Conservation (phyloP, 2,113 vertebrate species). For the Cololabis saira region DNA sequence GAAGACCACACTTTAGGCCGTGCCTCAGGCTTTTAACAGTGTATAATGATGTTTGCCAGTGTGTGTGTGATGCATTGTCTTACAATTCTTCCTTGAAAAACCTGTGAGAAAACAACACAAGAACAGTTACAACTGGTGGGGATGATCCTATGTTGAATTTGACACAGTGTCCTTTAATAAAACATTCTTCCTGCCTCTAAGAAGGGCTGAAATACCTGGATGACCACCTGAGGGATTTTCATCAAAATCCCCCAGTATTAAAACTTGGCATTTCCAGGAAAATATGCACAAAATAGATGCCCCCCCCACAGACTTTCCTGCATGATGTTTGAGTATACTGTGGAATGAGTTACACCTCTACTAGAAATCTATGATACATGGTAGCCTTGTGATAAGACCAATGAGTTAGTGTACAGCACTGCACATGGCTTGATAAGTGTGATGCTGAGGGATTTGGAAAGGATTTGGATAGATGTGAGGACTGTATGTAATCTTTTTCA, state of each 20-base stretch:
- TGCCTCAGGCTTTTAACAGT: slow-evolving; percentile 38
- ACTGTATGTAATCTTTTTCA: slow-evolving; percentile 81
- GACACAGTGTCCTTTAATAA: neutral
- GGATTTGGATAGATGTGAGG: slow-evolving; percentile 82
- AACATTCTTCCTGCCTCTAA: neutral
- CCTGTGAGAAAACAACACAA: slow-evolving; percentile 16
- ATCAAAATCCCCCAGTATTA: slow-evolving; percentile 27
- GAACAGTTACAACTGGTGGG: neutral
- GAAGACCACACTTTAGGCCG: slow-evolving; percentile 45
- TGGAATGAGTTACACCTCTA: slow-evolving; percentile 58
- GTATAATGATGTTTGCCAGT: slow-evolving; percentile 30
- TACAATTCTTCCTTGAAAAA: slow-evolving; percentile 10
- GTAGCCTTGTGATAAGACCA: slow-evolving; percentile 70
- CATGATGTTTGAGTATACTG: slow-evolving; percentile 42
- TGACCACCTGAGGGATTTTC: slow-evolving; percentile 27
- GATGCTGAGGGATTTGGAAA: slow-evolving; percentile 81
- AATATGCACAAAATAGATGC: slow-evolving; percentile 10
- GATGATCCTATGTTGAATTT: neutral
- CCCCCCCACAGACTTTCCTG: slow-evolving; percentile 17
- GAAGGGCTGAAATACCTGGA: neutral
- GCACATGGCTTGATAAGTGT: slow-evolving; percentile 79
- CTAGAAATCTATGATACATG: slow-evolving; percentile 61
- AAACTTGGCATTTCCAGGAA: slow-evolving; percentile 44
- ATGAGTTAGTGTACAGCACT: slow-evolving; percentile 66
- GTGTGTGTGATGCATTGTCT: slow-evolving; percentile 7